Evolutionary conservation across 2,888 invertebrate species (phyloP), one percentile per base, ranked within the genome.

Genomic region (Hyposoter dolosus): DNA sequence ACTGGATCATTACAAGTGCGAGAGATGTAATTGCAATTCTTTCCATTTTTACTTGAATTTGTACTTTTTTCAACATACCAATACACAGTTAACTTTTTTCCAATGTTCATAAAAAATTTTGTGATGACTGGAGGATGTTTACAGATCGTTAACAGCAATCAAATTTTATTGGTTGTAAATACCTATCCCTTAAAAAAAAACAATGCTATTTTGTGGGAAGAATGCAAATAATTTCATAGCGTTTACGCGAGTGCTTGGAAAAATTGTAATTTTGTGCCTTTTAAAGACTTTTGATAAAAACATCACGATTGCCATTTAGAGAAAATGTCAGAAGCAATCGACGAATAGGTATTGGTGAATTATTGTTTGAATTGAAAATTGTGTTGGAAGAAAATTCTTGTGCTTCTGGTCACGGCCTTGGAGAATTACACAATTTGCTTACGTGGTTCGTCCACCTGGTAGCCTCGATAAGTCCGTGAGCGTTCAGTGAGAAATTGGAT

Each of bases 391-490:
- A 66, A 66, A 66, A 66, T 40, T 40, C n/a, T 40, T n/a, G 43
- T n/a, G 43, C 43, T 40, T 66, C 66, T 28, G 60, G 60, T 60
- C 60, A 19, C 19, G 65, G 45, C 66, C 77, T 66, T 66, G 53
- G 17, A 40, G 53, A 19, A 68, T 68, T 47, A 77, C 81, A 53
- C 75, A 81, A 80, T 63, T 43, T 35, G 76, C 65, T 43, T 76
- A 76, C 56, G 81, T 47, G 76, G 76, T 77, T 65, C 65, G 53
- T 84, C 32, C 84, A 84, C 76, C 81, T 71, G 81, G 80, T 84
- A 84, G 84, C 76, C 71, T 81, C 76, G 81, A 84, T 81, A 71
- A 35, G 63, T 63, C 63, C 56, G 53, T 77, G 66, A 68, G 75
- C 68, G 76, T 71, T 77, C 71, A 65, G 53, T 35, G 32, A 63